These are phyloP conservation scores for Bursaphelenchus okinawaensis DNA, from an alignment of 2,888 invertebrate species.

Conservation along the genomic window DNA sequence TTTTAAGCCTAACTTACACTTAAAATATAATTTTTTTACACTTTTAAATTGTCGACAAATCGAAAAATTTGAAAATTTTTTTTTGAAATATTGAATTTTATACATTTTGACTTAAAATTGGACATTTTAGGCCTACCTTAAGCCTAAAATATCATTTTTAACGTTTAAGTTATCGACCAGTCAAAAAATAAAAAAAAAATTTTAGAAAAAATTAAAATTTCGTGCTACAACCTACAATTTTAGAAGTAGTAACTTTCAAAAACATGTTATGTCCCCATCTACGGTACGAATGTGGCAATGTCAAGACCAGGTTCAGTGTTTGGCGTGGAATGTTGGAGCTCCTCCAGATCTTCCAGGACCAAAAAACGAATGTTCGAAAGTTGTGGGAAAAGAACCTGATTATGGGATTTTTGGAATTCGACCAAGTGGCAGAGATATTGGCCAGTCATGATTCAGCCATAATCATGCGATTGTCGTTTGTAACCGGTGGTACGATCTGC, in stretches of 20 bases:
- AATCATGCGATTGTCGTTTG: constrained; percentile 37
- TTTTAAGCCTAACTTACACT: too few relatives aligned
- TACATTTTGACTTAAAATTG: too few relatives aligned
- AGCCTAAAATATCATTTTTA: too few relatives aligned
- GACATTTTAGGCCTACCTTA: too few relatives aligned
- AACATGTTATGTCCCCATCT: constrained; percentile 56
- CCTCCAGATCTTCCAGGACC: constrained; percentile 52
- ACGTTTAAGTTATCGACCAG: neutral
- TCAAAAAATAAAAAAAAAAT: too few relatives aligned
- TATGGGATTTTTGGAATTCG: constrained; percentile 29
- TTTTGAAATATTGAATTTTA: too few relatives aligned
- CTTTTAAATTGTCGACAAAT: neutral
- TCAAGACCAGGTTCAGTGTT: constrained; percentile 50
- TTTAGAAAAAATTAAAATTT: neutral
- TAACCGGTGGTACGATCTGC: constrained; percentile 39
- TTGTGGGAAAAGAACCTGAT: constrained; percentile 37
- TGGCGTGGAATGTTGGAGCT: constrained; percentile 56
- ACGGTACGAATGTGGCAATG: constrained; percentile 46
- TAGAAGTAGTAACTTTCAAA: constrained; percentile 44
- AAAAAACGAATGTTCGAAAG: constrained; percentile 45
- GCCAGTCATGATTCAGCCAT: constrained; percentile 31
- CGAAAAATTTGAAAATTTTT: neutral
- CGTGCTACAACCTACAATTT: neutral
- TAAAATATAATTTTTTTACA: too few relatives aligned
- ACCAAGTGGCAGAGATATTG: constrained; percentile 25